Conservation (phyloP, 1,140 invertebrate genomes). For the Trichonephila clavata region DNA sequence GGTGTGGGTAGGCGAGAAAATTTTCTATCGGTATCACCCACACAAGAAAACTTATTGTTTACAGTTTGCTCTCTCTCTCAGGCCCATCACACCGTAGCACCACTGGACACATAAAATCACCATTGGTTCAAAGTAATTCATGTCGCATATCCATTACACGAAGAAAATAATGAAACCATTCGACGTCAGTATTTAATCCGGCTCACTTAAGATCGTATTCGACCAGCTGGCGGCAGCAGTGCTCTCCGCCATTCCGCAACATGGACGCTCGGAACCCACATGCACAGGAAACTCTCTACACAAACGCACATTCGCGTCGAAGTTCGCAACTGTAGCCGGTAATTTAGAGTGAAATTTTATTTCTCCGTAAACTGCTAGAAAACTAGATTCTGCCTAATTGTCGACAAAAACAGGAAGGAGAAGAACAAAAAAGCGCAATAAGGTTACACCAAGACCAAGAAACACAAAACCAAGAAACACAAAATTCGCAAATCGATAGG, state of each 20-base stretch:
- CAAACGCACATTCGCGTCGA: slow-evolving; percentile 55
- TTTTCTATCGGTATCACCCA: slow-evolving; percentile 28
- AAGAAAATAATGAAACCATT: slow-evolving; percentile 6
- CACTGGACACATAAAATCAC: slow-evolving; percentile 14
- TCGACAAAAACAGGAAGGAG: slow-evolving; percentile 31
- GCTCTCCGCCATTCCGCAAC: slow-evolving; percentile 67
- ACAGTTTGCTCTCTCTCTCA: slow-evolving; percentile 8
- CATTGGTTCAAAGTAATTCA: slow-evolving; percentile 51
- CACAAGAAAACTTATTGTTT: slow-evolving; percentile 60
- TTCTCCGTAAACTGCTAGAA: neutral
- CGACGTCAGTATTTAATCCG: slow-evolving; percentile 47
- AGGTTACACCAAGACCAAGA: slow-evolving; percentile 47
- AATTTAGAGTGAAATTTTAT: neutral
- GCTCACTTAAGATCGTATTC: slow-evolving; percentile 45
- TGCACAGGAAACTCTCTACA: slow-evolving; percentile 69
- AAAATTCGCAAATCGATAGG: slow-evolving; percentile 63
- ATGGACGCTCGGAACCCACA: slow-evolving; percentile 70
- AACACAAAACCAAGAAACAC: slow-evolving; percentile 69
- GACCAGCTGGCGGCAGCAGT: slow-evolving; percentile 28
- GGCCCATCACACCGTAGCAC: slow-evolving; percentile 39
- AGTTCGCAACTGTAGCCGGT: neutral
- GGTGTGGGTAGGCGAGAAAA: slow-evolving; percentile 38
- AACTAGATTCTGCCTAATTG: slow-evolving; percentile 22
- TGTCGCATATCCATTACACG: slow-evolving; percentile 47
- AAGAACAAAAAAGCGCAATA: slow-evolving; percentile 40